These are phyloP conservation scores for Hippoglossus hippoglossus DNA, from an alignment of 2,797 vertebrate genomes.

Conservation along the genomic window DNA sequence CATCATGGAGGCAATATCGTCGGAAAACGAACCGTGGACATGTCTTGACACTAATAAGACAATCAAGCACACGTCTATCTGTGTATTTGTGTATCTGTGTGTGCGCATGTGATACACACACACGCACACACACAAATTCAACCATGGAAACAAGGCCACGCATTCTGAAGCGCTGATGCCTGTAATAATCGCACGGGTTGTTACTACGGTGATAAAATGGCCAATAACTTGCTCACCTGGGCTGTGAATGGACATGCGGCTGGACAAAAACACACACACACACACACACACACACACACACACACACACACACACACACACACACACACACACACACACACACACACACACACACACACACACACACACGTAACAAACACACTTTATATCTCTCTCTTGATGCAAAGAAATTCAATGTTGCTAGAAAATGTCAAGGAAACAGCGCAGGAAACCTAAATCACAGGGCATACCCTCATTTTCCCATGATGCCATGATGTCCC, in stretches of 20 bases:
- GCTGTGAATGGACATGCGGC: conserved; percentile 58
- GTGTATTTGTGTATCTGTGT: no score
- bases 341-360: conserved; percentile 25
- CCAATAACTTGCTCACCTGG: conserved; percentile 72
- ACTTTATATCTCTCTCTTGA: conserved; percentile 8
- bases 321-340: conserved; percentile 27
- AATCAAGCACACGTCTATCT: conserved; percentile 36
- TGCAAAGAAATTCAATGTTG: conserved; percentile 33
- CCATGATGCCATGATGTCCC: conserved; percentile 68
- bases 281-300: conserved; percentile 24
- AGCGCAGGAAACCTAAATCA: conserved; percentile 51
- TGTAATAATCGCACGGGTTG: conserved; percentile 59
- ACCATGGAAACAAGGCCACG: conserved; percentile 45
- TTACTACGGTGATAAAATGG: conserved; percentile 68
- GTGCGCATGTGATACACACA: not conserved
- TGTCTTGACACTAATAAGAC: conserved; percentile 56
- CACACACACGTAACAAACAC: conserved; percentile 32
- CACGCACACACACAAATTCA: conserved; percentile 6
- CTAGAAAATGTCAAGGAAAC: conserved; percentile 34
- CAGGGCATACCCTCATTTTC: conserved; percentile 56
- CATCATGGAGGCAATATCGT: conserved; percentile 32
- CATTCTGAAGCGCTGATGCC: conserved; percentile 60
- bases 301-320: conserved; percentile 29
- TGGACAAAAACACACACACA: conserved; percentile 28
- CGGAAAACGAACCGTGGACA: conserved; percentile 29